Conservation (phyloP, 2,888 invertebrate species). For the Lordiphosa fenestrarum region DNA sequence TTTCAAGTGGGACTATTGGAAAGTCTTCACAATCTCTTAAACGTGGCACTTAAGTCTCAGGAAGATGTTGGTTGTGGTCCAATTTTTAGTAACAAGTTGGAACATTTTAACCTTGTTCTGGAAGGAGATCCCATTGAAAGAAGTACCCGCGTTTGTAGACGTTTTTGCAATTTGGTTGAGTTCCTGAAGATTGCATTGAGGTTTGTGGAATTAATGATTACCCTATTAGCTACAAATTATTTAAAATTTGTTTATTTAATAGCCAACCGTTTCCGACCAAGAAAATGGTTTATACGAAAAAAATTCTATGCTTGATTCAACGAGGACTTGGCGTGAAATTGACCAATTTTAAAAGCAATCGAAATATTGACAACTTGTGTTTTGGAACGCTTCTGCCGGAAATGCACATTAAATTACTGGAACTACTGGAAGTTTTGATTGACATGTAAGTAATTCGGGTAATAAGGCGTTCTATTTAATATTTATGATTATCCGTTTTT, state of each 20-base stretch:
- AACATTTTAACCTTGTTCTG: conserved; percentile 22
- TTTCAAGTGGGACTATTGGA: conserved; percentile 39
- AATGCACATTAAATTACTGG: conserved; percentile 41
- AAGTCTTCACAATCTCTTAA: conserved; percentile 28
- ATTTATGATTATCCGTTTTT: too few species aligned
- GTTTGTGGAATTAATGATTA: conserved; percentile 15
- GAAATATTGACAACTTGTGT: conserved; percentile 32
- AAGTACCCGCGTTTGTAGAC: conserved; percentile 26
- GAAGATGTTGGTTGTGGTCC: conserved; percentile 1
- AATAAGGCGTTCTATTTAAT: too few species aligned
- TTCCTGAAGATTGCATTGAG: conserved; percentile 44
- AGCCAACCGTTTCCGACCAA: conserved; percentile 37
- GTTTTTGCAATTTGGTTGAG: conserved; percentile 44
- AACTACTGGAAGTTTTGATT: conserved; percentile 46
- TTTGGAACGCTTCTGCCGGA: conserved; percentile 31
- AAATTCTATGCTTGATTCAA: conserved; percentile 41
- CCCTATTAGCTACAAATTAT: neutral
- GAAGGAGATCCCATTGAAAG: conserved; percentile 43
- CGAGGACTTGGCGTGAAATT: conserved; percentile 29
- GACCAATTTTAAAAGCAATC: conserved; percentile 6
- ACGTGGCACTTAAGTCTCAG: conserved; percentile 13
- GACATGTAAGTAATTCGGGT: conserved; percentile 35
- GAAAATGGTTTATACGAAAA: conserved; percentile 33
- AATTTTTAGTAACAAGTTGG: conserved; percentile 2
- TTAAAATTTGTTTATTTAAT: neutral